Percentiles rank a stretch among this genome's conserved stretches.
These are phyloP conservation scores for Odontomachus brunneus DNA, from an alignment of 1,140 invertebrate species.

Conservation along the genomic window DNA sequence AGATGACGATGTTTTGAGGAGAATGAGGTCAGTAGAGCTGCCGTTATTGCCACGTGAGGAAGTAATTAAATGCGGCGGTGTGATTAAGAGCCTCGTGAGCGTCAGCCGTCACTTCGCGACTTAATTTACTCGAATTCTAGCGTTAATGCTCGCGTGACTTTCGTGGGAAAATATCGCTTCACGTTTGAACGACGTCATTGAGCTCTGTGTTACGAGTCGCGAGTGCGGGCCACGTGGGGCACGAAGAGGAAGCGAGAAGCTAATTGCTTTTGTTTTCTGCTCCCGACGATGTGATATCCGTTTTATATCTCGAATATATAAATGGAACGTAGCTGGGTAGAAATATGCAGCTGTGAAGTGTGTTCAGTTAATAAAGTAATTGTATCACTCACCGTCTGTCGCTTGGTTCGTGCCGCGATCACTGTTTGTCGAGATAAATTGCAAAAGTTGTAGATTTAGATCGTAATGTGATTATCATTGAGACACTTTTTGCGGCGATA, in stretches of 20 bases:
- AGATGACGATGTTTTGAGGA: constrained; percentile 63
- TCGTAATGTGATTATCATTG: neutral
- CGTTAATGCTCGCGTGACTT: constrained; percentile 29
- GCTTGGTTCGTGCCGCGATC: neutral
- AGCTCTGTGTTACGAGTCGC: constrained; percentile 18
- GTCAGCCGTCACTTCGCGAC: constrained; percentile 46
- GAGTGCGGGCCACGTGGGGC: neutral
- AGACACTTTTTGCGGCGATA: neutral
- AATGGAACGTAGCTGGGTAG: neutral
- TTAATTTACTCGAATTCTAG: constrained; percentile 44
- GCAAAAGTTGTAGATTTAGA: neutral
- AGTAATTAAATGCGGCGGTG: constrained; percentile 68
- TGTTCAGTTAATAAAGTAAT: constrained; percentile 5
- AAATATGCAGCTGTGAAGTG: neutral
- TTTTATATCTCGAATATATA: constrained; percentile 22
- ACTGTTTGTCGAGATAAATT: neutral
- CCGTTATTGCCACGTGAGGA: constrained; percentile 68
- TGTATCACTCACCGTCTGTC: no score
- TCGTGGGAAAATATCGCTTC: constrained; percentile 21
- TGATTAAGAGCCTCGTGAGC: constrained; percentile 65
- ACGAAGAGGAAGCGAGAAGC: neutral
- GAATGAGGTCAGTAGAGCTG: constrained; percentile 65
- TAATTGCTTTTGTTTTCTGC: constrained; percentile 39
- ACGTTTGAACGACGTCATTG: constrained; percentile 26
- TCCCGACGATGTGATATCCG: constrained; percentile 12